A percentile compares a stretch with the other conserved stretches of the same genome.
These are phyloP conservation scores for Vulpes lagopus DNA, from an alignment of 2,113 vertebrate species.

Conservation along the genomic window DNA sequence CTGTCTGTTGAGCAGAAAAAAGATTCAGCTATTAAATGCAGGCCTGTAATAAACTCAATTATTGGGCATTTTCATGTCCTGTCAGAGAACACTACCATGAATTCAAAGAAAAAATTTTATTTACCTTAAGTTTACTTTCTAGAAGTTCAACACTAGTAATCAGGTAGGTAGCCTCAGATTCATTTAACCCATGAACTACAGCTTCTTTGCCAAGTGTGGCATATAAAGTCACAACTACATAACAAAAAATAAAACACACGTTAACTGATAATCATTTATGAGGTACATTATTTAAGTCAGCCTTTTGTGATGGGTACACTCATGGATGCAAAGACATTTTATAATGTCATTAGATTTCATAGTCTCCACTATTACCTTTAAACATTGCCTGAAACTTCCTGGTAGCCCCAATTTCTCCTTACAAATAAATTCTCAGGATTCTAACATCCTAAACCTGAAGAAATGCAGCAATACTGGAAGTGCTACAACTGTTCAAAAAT, in stretches of 20 bases:
- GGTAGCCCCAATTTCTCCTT: not conserved
- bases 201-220: slow-evolving; percentile 97
- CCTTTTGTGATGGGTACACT: not conserved
- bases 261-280: slow-evolving; percentile 33
- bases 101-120: slow-evolving; percentile 62
- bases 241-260: slow-evolving; percentile 25
- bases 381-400: not conserved
- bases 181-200: slow-evolving; percentile 94
- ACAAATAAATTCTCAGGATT: slow-evolving; percentile 37
- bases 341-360: slow-evolving; percentile 21
- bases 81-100: not conserved
- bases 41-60: not conserved
- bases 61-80: not conserved
- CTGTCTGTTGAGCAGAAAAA: slow-evolving; percentile 85
- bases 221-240: slow-evolving; percentile 96
- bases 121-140: slow-evolving; percentile 96
- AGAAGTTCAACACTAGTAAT: slow-evolving; percentile 96
- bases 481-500: not conserved
- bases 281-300: slow-evolving; percentile 26
- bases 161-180: slow-evolving; percentile 94
- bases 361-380: not conserved
- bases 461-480: slow-evolving; percentile 32
- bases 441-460: slow-evolving; percentile 16
- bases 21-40: slow-evolving; percentile 23
- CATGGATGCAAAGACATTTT: slow-evolving; percentile 21